Evolutionary conservation across 53 echinoderm and acorn worm genomes (phyloP).

Genomic region (Pentamera pediparva): DNA sequence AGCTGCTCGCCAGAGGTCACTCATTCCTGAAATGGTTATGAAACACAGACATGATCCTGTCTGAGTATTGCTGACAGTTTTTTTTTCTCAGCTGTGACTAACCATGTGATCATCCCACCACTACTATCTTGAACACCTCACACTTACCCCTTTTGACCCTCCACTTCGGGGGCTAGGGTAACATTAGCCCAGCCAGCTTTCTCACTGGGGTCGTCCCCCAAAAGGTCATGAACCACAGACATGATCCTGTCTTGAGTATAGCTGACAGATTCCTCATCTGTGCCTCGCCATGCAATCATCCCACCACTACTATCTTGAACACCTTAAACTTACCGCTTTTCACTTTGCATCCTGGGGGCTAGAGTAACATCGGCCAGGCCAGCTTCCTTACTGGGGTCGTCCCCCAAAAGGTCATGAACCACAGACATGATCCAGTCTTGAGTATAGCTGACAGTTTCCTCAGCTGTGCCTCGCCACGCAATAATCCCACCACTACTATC

Average conservation of each 20-base stretch:
- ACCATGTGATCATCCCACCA: no score
- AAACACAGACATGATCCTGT: slow-evolving; percentile 69
- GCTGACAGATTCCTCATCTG: no score
- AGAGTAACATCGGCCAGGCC: slow-evolving; percentile 53
- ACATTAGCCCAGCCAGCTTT: slow-evolving; percentile 46
- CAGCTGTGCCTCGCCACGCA: no score
- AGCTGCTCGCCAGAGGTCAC: no score
- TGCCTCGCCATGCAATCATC: no score
- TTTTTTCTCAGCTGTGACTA: no score
- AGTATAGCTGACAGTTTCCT: slow-evolving; percentile 58
- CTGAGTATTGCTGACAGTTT: slow-evolving; percentile 61
- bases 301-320: no score
- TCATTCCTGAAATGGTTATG: slow-evolving; percentile 72
- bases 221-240: slow-evolving; percentile 71
- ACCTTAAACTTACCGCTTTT: slow-evolving; percentile 43
- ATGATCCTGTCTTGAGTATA: slow-evolving; percentile 68
- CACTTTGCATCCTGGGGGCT: slow-evolving; percentile 44
- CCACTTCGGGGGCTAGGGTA: slow-evolving; percentile 54
- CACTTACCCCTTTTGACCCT: slow-evolving; percentile 36
- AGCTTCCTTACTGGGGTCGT: slow-evolving; percentile 52
- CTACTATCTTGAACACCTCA: no score
- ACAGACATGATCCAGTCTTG: slow-evolving; percentile 70
- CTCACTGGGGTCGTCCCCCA: slow-evolving; percentile 65
- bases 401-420: slow-evolving; percentile 69
- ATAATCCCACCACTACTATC: slow-evolving; percentile 46